Evolutionary conservation across 1,140 invertebrate species (phyloP).

Genomic region (Aricia agestis): DNA sequence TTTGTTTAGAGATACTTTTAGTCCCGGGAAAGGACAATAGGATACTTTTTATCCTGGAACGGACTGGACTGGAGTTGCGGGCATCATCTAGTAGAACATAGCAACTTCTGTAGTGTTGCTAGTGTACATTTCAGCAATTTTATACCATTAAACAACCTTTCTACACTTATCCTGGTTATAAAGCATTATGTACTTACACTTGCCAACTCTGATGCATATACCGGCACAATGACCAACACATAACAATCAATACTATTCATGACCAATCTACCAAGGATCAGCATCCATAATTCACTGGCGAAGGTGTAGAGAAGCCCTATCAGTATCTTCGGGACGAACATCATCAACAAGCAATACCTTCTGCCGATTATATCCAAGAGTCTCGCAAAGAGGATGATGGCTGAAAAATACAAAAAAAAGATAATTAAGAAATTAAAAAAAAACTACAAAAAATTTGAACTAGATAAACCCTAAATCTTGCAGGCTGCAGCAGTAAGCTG

Average conservation of each 20-base stretch:
- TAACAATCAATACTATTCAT: constrained; percentile 15
- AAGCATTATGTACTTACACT: constrained; percentile 21
- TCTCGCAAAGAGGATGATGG: not conserved
- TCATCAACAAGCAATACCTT: constrained; percentile 21
- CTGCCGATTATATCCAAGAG: constrained; percentile 13
- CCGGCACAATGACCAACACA: constrained; percentile 5
- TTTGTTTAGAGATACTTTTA: no score
- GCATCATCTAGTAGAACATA: no score
- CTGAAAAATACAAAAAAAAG: constrained; percentile 13
- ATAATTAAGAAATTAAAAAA: not conserved
- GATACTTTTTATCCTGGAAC: no score
- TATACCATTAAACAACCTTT: no score
- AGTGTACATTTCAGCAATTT: no score
- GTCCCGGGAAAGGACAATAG: no score
- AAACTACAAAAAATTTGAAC: no score
- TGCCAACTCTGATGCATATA: constrained; percentile 27
- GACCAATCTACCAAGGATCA: constrained; percentile 20
- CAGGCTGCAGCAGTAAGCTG: no score
- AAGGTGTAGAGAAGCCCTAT: constrained; percentile 23
- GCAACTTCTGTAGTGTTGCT: no score
- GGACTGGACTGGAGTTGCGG: no score
- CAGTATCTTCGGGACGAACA: constrained; percentile 20
- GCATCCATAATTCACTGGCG: constrained; percentile 24
- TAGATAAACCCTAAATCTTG: no score
- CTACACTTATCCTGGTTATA: no score